Evolutionary conservation across 2,113 vertebrate species (phyloP).

Genomic region (Chionomys nivalis): DNA sequence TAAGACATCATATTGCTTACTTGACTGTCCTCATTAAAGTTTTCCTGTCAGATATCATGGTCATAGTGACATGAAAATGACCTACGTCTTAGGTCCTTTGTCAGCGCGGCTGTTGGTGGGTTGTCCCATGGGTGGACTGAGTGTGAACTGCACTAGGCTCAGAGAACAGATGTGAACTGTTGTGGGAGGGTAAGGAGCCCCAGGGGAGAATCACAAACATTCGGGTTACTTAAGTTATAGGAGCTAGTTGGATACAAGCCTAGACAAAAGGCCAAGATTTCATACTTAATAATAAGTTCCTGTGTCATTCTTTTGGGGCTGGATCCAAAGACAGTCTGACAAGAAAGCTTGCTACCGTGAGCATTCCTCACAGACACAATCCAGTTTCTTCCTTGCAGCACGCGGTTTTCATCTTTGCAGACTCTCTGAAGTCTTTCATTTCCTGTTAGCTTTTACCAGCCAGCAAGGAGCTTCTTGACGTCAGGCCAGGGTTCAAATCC

Average conservation of each 20-base stretch:
- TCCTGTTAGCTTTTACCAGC: not conserved
- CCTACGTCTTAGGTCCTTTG: not conserved
- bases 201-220: not conserved
- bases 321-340: not conserved
- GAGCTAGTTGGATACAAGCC: not conserved
- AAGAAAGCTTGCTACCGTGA: not conserved
- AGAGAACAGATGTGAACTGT: not conserved
- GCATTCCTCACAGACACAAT: not conserved
- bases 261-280: not conserved
- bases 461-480: not conserved
- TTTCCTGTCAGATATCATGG: not conserved
- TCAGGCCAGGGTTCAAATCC: slow-evolving; percentile 2
- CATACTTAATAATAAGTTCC: not conserved
- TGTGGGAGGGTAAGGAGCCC: not conserved
- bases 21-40: not conserved
- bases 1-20: not conserved
- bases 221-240: not conserved
- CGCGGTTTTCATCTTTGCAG: not conserved
- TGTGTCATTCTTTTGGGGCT: not conserved
- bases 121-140: not conserved
- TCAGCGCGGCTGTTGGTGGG: not conserved
- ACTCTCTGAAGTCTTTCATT: not conserved
- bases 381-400: not conserved
- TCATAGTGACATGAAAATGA: not conserved
- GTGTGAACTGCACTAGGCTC: not conserved